phyloP scores from a whole-genome alignment of 2,797 vertebrate species.

The Sebastes itinus region DNA sequence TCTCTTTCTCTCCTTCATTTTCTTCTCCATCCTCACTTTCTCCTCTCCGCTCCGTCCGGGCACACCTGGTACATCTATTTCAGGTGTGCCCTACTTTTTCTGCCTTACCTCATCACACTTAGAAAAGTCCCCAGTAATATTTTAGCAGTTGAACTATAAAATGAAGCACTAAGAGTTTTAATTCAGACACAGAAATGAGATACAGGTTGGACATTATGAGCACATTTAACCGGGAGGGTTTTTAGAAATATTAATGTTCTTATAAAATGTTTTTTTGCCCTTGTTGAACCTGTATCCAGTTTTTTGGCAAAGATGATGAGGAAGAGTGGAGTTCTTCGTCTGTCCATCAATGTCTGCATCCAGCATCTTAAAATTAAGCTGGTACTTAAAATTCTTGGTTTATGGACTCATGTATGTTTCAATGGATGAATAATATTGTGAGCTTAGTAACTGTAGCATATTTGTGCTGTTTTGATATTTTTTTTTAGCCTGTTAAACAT shows the following conservation, averaged over 20 bases:
- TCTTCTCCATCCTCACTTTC: slow-evolving; percentile 4
- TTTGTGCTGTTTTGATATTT: background rate
- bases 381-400: background rate
- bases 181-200: background rate
- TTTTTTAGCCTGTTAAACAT: background rate
- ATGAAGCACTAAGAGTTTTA: background rate
- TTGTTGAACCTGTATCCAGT: background rate
- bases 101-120: slow-evolving; percentile 7
- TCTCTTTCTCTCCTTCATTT: background rate
- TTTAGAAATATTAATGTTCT: background rate
- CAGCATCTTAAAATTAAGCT: background rate
- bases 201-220: background rate
- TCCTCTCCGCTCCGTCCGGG: background rate
- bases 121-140: slow-evolving; percentile 16
- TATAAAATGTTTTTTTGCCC: background rate
- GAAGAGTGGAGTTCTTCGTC: background rate
- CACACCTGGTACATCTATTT: slow-evolving; percentile 80
- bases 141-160: slow-evolving; percentile 19
- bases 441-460: background rate
- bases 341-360: background rate
- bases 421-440: background rate
- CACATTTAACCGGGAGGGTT: background rate
- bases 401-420: background rate
- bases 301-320: background rate
- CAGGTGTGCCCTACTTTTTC: slow-evolving; percentile 78